Conservation (phyloP, 2,888 invertebrate species). For the Thyatira batis region DNA sequence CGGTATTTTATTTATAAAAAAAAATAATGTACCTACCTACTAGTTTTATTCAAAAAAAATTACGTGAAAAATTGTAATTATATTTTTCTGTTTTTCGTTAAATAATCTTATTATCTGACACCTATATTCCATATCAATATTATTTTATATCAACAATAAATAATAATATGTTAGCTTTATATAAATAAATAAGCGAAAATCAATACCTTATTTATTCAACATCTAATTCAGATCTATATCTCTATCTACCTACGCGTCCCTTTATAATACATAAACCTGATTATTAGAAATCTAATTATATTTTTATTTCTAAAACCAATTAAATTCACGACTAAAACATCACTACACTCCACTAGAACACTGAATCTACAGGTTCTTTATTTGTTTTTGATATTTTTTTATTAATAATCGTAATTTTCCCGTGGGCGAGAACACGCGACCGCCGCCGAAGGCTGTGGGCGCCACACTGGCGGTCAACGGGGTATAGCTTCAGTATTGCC, state of each 20-base stretch:
- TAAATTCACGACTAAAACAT: background rate
- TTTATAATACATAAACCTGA: background rate
- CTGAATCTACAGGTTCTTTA: background rate
- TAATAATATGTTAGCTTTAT: background rate
- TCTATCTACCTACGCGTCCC: background rate
- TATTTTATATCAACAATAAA: too few species aligned
- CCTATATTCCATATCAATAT: too few species aligned
- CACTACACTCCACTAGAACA: background rate
- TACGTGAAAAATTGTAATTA: too few species aligned
- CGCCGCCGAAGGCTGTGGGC: background rate
- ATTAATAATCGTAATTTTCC: background rate
- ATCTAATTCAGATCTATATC: background rate
- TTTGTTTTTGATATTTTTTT: background rate
- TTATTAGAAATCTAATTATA: background rate
- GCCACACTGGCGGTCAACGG: background rate
- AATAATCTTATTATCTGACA: too few species aligned
- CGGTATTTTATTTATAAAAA: too few species aligned
- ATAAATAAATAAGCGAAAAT: background rate
- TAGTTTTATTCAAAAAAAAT: too few species aligned
- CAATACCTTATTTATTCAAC: background rate
- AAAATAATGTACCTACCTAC: too few species aligned
- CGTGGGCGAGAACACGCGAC: background rate
- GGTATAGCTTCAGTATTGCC: background rate
- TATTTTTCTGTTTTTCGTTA: too few species aligned
- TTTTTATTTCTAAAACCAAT: background rate